phyloP scores from a whole-genome alignment of 2,113 vertebrate species.

The Ardeotis arabs region DNA sequence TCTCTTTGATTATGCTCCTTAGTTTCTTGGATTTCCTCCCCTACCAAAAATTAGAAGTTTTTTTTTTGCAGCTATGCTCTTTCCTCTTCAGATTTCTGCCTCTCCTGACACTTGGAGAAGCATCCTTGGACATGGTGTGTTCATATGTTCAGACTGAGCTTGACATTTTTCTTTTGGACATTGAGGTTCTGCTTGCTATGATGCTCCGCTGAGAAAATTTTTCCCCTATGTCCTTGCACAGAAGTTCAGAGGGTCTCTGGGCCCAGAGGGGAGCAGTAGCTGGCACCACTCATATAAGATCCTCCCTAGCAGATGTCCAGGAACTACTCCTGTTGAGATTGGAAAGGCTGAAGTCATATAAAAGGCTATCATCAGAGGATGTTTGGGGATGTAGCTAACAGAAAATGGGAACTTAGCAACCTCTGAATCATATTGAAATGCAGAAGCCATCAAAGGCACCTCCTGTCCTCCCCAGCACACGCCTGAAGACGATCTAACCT shows the following conservation, averaged over 20 bases:
- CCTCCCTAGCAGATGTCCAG: neutral
- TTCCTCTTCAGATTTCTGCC: neutral
- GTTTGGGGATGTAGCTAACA: neutral
- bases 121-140: neutral
- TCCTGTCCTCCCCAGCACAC: constrained; percentile 13
- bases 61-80: neutral
- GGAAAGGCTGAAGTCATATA: neutral
- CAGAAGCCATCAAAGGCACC: neutral
- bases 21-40: neutral
- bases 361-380: neutral
- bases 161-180: neutral
- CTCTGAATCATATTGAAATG: neutral
- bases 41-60: neutral
- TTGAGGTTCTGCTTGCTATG: neutral
- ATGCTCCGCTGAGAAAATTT: neutral
- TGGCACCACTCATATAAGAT: neutral
- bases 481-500: neutral
- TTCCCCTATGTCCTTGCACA: neutral
- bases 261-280: neutral
- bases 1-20: neutral
- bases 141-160: neutral
- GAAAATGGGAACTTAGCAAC: neutral
- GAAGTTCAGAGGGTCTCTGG: neutral
- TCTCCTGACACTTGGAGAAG: neutral
- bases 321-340: neutral